Percentiles rank a stretch among this genome's conserved stretches.
Conservation (phyloP, 1,140 invertebrate genomes). For the Melitaea cinxia region DNA sequence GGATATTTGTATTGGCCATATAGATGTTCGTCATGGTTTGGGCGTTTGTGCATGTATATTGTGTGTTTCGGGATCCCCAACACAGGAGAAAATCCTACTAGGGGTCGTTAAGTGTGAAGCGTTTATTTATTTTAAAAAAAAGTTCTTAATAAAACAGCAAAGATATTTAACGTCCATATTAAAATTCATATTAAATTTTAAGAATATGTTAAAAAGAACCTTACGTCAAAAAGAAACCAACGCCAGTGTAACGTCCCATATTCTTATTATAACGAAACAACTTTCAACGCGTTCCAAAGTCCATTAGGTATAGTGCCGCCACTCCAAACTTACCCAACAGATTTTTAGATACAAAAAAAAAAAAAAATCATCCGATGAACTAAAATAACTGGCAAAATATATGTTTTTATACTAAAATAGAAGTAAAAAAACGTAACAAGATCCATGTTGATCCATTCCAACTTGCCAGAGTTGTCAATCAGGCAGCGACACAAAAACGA, state of each 20-base stretch:
- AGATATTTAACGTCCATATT: too few relatives aligned
- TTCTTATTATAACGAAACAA: slow-evolving; percentile 5
- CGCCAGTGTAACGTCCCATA: not conserved
- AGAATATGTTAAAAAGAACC: too few relatives aligned
- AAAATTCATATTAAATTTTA: too few relatives aligned
- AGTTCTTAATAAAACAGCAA: too few relatives aligned
- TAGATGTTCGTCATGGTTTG: too few relatives aligned
- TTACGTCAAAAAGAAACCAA: too few relatives aligned
- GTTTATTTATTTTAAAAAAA: too few relatives aligned
- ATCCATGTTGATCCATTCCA: slow-evolving; percentile 51
- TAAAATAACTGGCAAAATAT: slow-evolving; percentile 19
- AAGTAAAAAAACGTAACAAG: slow-evolving; percentile 45
- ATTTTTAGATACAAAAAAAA: slow-evolving; percentile 6
- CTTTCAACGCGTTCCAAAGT: slow-evolving; percentile 3
- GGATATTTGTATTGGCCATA: too few relatives aligned
- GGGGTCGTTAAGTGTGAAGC: too few relatives aligned
- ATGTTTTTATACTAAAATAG: slow-evolving; percentile 32
- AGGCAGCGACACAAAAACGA: slow-evolving; percentile 49
- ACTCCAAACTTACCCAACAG: not conserved
- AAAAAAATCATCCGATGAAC: not conserved
- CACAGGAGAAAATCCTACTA: too few relatives aligned
- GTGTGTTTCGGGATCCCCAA: too few relatives aligned
- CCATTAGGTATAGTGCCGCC: slow-evolving; percentile 10
- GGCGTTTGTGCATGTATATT: too few relatives aligned
- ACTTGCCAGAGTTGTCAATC: slow-evolving; percentile 51